Evolutionary conservation across 2,113 vertebrate genomes (phyloP), one percentile per base, ranked within the genome.

Genomic region (Clupea harengus): DNA sequence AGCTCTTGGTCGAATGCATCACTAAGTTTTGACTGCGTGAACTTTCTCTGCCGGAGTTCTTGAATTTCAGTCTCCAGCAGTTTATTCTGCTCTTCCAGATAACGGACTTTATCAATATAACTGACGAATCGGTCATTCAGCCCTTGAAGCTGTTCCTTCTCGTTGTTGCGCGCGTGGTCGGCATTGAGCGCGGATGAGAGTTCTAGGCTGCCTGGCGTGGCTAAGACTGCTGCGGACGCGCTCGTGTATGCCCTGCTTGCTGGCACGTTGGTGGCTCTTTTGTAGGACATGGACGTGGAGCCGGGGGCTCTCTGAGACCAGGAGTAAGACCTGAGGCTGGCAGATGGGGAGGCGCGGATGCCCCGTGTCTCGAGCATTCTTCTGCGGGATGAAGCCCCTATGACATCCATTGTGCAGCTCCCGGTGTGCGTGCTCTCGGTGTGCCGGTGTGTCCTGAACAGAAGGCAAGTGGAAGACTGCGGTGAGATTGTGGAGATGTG

Each of bases 81-180:
- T 11, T 95, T 95, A 82, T 96, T 96, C 90, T 96, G 96, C 87
- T 96, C 96, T 92, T 97, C 96, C 91, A 97, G 92, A 89, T 95
- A 94, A 18, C 95, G 95, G 49, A 97, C 96, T 91, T 96, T 97
- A 83, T 97, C 96, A 60, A 97, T 97, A 94, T 97, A 97, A 90
- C 95, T 94, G 2, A 96, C 96, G 82, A 97, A 97, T 88, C 97
- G 95, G 89, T 97, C 96, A 78, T 97, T 97, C 84, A 97, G 94
- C 83, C 96, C 96, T 92, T 97, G 96, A 54, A 97, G 93, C 91
- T 97, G 97, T 92, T 97, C 96, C 89, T 97, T 97, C 90, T 97
- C 97, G 89, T 95, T 97, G 11, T 95, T 96, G 84, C 96, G 92
- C 84, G 1, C 22, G 87, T 94, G 93, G 91, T 96, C 95, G 91